phyloP scores from a whole-genome alignment of 2,888 invertebrate genomes.

The Zygogramma bicolorata region DNA sequence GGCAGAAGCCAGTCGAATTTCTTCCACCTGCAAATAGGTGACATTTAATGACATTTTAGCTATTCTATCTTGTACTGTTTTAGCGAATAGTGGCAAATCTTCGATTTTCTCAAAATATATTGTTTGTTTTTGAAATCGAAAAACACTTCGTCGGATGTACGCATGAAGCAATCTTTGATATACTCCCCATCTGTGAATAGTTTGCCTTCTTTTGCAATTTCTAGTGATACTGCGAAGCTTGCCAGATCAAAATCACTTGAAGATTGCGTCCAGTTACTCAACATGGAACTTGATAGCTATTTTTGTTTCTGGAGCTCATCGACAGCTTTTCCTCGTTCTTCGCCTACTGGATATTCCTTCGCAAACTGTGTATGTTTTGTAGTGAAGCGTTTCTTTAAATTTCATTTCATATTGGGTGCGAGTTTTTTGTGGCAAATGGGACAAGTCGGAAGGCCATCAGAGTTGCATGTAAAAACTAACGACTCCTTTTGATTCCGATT shows the following conservation, averaged over 20 bases:
- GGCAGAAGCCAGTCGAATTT: conserved; percentile 11
- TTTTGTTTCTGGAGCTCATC: conserved; percentile 29
- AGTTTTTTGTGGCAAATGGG: conserved; percentile 46
- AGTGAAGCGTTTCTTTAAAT: conserved; percentile 27
- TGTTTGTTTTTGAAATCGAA: conserved; percentile 1
- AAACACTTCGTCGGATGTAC: conserved; percentile 11
- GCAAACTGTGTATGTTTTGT: conserved; percentile 33
- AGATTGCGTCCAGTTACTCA: conserved; percentile 46
- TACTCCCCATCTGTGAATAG: conserved; percentile 4
- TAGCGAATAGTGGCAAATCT: conserved; percentile 13
- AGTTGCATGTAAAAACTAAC: conserved; percentile 44
- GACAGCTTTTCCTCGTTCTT: conserved; percentile 11
- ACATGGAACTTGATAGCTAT: conserved; percentile 48
- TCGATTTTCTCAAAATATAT: conserved; percentile 12
- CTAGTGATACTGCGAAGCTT: conserved; percentile 18
- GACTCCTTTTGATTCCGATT: conserved; percentile 45
- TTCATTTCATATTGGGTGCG: conserved; percentile 45
- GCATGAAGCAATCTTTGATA: conserved; percentile 14
- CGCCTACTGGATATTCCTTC: conserved; percentile 44
- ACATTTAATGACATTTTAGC: conserved; percentile 21
- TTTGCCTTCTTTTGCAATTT: conserved; percentile 19
- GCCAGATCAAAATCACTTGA: conserved; percentile 26
- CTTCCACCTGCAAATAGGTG: conserved; percentile 14
- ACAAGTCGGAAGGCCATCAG: conserved; percentile 35
- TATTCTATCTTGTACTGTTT: conserved; percentile 23